A percentile compares a stretch with the other conserved stretches of the same genome.
Conservation (phyloP, 2,113 vertebrate genomes). For the Arvicanthis niloticus region DNA sequence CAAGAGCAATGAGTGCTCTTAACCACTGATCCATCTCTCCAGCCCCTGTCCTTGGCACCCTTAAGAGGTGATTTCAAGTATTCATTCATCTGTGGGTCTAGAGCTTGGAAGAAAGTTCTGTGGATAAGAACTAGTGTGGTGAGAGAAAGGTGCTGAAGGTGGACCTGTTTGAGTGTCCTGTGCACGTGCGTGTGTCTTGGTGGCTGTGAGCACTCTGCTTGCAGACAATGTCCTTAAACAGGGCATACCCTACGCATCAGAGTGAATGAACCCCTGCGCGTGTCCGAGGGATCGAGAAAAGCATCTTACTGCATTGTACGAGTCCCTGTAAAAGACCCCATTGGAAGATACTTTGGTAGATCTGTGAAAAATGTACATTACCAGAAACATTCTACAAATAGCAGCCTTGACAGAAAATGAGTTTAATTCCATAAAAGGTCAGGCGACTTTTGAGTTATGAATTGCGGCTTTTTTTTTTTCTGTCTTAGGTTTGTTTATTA, state of each 20-base stretch:
- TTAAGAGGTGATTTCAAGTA: background rate
- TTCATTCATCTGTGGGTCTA: background rate
- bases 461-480: constrained; percentile 45
- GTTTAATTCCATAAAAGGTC: constrained; percentile 74
- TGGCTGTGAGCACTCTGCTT: background rate
- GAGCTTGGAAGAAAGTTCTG: background rate
- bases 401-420: constrained; percentile 44
- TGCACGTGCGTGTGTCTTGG: background rate
- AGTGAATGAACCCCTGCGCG: background rate
- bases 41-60: background rate
- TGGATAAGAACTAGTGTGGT: background rate
- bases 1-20: no score
- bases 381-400: constrained; percentile 34
- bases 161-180: background rate
- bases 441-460: constrained; percentile 56
- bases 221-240: background rate
- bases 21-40: background rate
- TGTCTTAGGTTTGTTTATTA: constrained; percentile 54
- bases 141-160: no score
- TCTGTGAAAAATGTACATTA: background rate
- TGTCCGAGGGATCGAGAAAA: background rate
- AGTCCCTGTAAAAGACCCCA: background rate
- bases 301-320: background rate
- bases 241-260: rapidly evolving
- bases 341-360: background rate